Percentiles rank a stretch among this genome's conserved stretches.
Conservation (phyloP, 2,888 invertebrate species). For the Thalpophila matura region DNA sequence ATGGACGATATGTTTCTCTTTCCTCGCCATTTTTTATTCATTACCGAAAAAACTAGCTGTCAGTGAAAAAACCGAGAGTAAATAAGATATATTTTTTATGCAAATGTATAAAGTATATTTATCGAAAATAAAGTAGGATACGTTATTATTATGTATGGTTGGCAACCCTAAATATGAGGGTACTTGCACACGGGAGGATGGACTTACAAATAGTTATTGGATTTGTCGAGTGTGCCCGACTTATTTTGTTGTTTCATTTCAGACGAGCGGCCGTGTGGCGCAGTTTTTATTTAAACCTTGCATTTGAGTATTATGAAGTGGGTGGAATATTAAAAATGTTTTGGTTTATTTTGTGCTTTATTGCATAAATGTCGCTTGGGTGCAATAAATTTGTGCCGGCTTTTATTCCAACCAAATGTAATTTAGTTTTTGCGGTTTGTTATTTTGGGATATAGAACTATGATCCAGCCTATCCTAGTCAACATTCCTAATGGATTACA, state of each 20-base stretch:
- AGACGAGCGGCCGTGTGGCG: conserved; percentile 21
- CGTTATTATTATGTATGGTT: too few species aligned
- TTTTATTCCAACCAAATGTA: neutral
- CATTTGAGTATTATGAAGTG: conserved; percentile 25
- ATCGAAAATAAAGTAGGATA: too few species aligned
- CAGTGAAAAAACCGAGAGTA: too few species aligned
- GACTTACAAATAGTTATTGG: conserved; percentile 59
- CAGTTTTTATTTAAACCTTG: conserved; percentile 43
- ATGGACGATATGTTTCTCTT: too few species aligned
- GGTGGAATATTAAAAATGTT: conserved; percentile 29
- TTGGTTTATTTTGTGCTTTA: neutral
- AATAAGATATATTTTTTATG: too few species aligned
- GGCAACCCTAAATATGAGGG: conserved; percentile 42
- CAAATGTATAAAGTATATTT: too few species aligned
- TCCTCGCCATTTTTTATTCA: too few species aligned
- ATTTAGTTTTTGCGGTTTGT: neutral
- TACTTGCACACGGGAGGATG: conserved; percentile 46
- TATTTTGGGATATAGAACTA: too few species aligned
- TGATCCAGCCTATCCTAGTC: too few species aligned
- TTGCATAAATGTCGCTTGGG: neutral
- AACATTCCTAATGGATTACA: too few species aligned
- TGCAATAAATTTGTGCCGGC: neutral
- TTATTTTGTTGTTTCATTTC: conserved; percentile 46
- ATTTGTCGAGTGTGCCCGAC: conserved; percentile 52
- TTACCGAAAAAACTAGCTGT: too few species aligned